These are phyloP conservation scores for Agonopterix alstromeriana DNA, from an alignment of 2,888 invertebrate species.

Conservation along the genomic window DNA sequence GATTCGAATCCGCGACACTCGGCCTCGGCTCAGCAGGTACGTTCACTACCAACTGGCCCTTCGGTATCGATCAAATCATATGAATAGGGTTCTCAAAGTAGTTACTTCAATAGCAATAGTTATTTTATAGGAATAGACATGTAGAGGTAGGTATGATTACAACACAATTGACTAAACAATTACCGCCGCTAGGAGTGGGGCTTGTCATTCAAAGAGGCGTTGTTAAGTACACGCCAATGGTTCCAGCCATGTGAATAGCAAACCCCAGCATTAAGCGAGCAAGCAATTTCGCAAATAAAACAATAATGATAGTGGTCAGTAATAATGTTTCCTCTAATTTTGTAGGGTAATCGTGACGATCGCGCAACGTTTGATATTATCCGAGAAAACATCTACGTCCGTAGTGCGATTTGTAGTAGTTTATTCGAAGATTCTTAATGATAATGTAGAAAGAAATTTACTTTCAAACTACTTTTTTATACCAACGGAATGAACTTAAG, in stretches of 20 bases:
- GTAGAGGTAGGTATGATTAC: neutral
- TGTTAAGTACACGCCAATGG: slow-evolving; percentile 48
- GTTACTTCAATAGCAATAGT: no score
- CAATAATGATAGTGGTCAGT: slow-evolving; percentile 53
- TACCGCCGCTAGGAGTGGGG: slow-evolving; percentile 43
- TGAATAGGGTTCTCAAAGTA: no score
- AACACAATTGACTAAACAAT: slow-evolving; percentile 45
- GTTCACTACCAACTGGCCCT: no score
- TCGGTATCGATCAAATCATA: no score
- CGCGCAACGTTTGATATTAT: neutral
- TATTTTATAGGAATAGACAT: neutral
- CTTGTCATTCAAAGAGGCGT: slow-evolving; percentile 52
- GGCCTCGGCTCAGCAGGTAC: no score
- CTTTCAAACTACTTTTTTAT: no score
- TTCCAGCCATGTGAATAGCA: slow-evolving; percentile 45
- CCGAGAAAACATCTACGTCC: neutral
- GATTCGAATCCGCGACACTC: no score
- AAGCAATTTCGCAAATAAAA: slow-evolving; percentile 61
- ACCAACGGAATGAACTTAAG: no score
- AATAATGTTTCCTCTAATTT: slow-evolving; percentile 52
- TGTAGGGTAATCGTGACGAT: slow-evolving; percentile 29
- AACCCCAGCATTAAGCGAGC: slow-evolving; percentile 41
- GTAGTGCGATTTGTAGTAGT: no score
- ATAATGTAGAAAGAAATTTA: no score
- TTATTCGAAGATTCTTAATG: no score